These are phyloP conservation scores for Peromyscus leucopus DNA, from an alignment of 2,113 vertebrate species.

Conservation along the genomic window DNA sequence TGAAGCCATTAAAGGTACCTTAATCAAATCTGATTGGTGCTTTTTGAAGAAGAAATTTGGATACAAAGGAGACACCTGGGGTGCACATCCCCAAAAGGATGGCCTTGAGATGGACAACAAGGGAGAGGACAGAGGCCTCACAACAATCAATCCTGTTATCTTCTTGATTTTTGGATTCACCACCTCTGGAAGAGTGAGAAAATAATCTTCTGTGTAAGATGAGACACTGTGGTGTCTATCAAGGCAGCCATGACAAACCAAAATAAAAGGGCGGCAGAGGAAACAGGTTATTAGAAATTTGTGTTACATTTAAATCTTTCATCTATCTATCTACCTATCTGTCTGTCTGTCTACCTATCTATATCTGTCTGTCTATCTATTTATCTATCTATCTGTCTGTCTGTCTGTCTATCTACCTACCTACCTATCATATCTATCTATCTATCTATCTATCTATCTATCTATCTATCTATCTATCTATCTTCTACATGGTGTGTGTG, in stretches of 20 bases:
- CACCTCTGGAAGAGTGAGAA: not conserved
- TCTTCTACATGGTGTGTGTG: not conserved
- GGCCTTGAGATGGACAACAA: not conserved
- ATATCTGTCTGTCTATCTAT: not conserved
- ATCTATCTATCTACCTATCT: not conserved
- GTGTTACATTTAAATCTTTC: not conserved
- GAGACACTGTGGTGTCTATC: not conserved
- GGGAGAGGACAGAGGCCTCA: not conserved
- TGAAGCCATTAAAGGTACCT: not conserved
- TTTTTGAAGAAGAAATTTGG: not conserved
- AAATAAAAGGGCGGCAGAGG: not conserved
- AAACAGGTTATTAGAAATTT: not conserved
- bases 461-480: not conserved
- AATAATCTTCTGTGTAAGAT: not conserved
- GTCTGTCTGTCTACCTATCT: not conserved
- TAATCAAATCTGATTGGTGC: not conserved
- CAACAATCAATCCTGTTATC: not conserved
- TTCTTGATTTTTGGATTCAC: not conserved
- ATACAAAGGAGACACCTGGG: not conserved
- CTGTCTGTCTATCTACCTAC: not conserved
- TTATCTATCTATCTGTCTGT: not conserved
- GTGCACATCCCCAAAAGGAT: accelerated
- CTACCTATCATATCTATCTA: too few relatives aligned
- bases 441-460: not conserved
- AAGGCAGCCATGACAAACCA: not conserved